These are phyloP conservation scores for Leptoteleia sp. DNA, from an alignment of 1,140 invertebrate genomes.

Conservation along the genomic window DNA sequence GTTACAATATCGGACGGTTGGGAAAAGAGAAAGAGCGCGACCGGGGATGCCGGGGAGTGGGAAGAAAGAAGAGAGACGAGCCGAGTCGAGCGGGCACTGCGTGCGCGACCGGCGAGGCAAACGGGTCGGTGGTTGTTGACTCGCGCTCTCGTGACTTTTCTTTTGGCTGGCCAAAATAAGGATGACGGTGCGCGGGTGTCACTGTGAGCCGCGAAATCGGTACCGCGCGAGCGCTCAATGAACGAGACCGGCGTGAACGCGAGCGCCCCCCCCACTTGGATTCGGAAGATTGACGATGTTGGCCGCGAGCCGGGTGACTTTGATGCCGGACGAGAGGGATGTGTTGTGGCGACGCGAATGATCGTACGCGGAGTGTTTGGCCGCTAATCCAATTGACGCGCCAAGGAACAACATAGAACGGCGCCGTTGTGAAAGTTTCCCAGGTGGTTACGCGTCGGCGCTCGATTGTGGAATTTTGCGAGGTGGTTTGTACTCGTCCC, in stretches of 20 bases:
- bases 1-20: constrained; percentile 57
- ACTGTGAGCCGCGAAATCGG: neutral
- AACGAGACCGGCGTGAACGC: neutral
- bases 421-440: constrained; percentile 60
- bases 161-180: constrained; percentile 41
- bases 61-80: constrained; percentile 52
- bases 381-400: constrained; percentile 21
- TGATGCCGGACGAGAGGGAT: constrained; percentile 50
- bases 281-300: constrained; percentile 8
- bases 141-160: constrained; percentile 3
- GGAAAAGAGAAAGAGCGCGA: constrained; percentile 55
- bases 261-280: neutral
- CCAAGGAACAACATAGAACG: constrained; percentile 21
- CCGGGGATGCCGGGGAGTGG: constrained; percentile 16
- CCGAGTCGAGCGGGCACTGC: constrained; percentile 66
- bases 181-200: constrained; percentile 38
- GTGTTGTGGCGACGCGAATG: constrained; percentile 48
- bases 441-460: constrained; percentile 60
- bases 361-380: constrained; percentile 42
- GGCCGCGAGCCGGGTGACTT: constrained; percentile 37
- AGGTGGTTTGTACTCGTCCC: constrained; percentile 34
- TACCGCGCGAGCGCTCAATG: neutral
- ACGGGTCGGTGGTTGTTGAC: constrained; percentile 69
- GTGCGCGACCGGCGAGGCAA: constrained; percentile 77
- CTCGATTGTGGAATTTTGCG: constrained; percentile 38